Percentiles rank a stretch among this genome's conserved stretches.
Conservation (phyloP, 2,888 invertebrate genomes). For the Lingula anatina region DNA sequence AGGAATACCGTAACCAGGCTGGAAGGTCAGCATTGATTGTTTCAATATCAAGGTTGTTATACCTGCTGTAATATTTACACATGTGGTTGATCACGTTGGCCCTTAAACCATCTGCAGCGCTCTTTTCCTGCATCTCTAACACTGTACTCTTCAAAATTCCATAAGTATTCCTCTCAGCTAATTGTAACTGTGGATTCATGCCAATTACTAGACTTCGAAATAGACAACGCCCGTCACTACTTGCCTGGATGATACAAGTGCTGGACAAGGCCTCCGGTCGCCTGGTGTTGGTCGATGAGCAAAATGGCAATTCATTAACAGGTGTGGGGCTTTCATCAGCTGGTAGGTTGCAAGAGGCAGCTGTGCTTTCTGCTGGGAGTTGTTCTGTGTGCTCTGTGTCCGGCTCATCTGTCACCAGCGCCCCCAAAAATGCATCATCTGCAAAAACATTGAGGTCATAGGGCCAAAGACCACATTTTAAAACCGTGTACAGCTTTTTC, state of each 20-base stretch:
- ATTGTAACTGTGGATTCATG: background rate
- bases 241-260: no score
- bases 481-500: constrained; percentile 15
- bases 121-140: background rate
- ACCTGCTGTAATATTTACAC: background rate
- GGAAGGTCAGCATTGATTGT: background rate
- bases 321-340: background rate
- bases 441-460: constrained; percentile 6
- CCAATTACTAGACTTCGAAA: background rate
- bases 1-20: background rate
- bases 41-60: background rate
- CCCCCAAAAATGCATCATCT: constrained; percentile 12
- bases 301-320: background rate
- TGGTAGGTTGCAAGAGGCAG: background rate
- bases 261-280: no score
- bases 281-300: background rate
- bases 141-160: no score
- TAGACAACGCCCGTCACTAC: background rate
- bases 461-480: constrained; percentile 8
- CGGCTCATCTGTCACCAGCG: constrained; percentile 1
- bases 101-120: background rate
- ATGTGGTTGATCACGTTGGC: background rate
- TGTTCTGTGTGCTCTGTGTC: no score
- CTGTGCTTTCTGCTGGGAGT: background rate
- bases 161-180: background rate